Conservation (phyloP, 2,797 vertebrate species). For the Carcharodon carcharias region DNA sequence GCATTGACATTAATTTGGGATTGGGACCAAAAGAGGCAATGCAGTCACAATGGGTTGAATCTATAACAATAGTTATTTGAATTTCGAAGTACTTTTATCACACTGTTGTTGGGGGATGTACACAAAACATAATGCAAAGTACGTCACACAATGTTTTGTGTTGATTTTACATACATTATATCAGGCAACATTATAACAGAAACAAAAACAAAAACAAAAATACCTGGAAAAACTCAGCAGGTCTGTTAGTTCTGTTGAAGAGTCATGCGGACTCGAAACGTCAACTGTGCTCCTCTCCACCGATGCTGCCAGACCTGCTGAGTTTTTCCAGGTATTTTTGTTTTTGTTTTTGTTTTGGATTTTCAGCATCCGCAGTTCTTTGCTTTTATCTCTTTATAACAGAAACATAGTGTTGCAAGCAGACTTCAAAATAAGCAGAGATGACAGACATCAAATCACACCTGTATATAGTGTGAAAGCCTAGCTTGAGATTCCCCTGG, state of each 20-base stretch:
- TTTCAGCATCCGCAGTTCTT: too few relatives aligned
- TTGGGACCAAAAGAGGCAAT: not conserved
- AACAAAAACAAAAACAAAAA: too few relatives aligned
- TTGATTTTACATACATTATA: not conserved
- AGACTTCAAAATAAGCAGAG: constrained; percentile 3
- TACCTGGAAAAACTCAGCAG: too few relatives aligned
- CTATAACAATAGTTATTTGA: not conserved
- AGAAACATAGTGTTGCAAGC: not conserved
- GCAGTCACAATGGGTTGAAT: not conserved
- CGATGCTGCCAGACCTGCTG: too few relatives aligned
- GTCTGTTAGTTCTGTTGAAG: too few relatives aligned
- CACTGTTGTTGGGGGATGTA: not conserved
- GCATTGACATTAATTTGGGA: not conserved
- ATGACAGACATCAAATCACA: not conserved
- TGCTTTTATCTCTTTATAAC: too few relatives aligned
- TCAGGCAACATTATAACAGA: not conserved
- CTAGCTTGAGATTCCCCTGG: not conserved
- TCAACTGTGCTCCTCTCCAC: too few relatives aligned
- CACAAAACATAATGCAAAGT: not conserved
- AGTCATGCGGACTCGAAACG: too few relatives aligned
- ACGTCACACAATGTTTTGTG: not conserved
- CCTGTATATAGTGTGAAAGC: not conserved
- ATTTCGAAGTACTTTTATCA: not conserved
- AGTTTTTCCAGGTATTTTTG: too few relatives aligned
- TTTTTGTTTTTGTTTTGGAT: too few relatives aligned